These are phyloP conservation scores for Pristionchus maxplancki DNA, from an alignment of 2,888 invertebrate genomes.

Conservation along the genomic window DNA sequence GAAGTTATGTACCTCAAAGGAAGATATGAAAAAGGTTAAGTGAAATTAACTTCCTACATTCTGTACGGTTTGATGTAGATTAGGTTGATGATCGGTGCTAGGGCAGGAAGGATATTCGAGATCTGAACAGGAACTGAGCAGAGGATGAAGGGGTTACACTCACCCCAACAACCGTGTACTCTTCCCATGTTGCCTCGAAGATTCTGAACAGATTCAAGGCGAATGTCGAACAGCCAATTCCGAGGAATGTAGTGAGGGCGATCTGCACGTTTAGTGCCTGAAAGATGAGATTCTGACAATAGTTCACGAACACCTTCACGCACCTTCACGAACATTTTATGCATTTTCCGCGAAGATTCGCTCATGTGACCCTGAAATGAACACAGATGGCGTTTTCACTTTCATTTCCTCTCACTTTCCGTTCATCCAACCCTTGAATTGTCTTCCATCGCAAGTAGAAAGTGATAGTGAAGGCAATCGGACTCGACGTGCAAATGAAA, in stretches of 20 bases:
- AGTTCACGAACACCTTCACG: background rate
- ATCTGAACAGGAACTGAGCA: background rate
- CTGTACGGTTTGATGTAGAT: background rate
- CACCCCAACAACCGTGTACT: background rate
- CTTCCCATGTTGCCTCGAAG: conserved; percentile 1
- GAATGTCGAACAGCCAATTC: background rate
- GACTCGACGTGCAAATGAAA: background rate
- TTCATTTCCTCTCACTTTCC: background rate
- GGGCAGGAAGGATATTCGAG: background rate
- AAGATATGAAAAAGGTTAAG: no score
- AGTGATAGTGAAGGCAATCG: background rate
- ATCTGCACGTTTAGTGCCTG: background rate
- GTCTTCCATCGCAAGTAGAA: background rate
- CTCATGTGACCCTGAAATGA: background rate
- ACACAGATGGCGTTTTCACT: background rate
- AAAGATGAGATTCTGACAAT: background rate
- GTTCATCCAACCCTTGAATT: background rate
- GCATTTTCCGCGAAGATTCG: background rate
- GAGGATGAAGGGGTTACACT: background rate
- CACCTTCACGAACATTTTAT: background rate
- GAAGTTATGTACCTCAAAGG: background rate
- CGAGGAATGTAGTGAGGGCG: background rate
- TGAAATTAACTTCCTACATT: background rate
- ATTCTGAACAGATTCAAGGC: background rate
- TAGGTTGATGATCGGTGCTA: background rate